Evolutionary conservation across 53 echinoderm and acorn worm species (phyloP), one percentile per base, ranked within the genome.

Genomic region (Luidia sarsii): DNA sequence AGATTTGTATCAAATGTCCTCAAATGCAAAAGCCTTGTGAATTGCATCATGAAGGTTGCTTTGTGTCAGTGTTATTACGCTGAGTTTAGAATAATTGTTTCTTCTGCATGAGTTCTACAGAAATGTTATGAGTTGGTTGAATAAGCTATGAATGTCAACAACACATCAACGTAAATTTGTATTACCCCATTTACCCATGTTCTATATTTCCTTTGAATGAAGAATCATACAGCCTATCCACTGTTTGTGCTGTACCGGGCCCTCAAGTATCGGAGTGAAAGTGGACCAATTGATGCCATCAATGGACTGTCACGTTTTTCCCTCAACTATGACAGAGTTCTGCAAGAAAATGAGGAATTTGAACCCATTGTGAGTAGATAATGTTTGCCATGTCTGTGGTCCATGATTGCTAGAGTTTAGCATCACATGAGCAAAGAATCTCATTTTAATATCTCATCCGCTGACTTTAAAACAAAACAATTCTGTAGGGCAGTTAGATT

Each of bases 251-350:
- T 83, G 35, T 97, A 97, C 60, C 82, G 83, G 27, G 97, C 93
- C 87, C 88, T 97, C 80, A 92, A 97, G 71, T 87, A 62, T 54
- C 88, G 86, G 18, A 57, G 80, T 52, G 91, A 91, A 72, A 88
- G 79, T 55, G 97, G 97, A 15, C 93, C 97, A 2, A 85, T 97
- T 27, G 97, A 97, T 71, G 68, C 74, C 34, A 69, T 97, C 57
- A 91, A 86, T 28, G 89, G 91, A 0, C 82, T 82, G 5, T 79
- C 93, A 18, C 68, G 84, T 28, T 94, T 85, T 69, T 94, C 97
- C 13, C 89, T 97, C 21, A 94, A 82, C 75, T 86, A 89, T 68
- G 89, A 94, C 20, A 85, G 85, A 38, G 70, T 97, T 32, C 65
- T 97, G 37, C 85, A 90, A 24, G 82, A 92, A 20, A 82, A 87